Conservation (phyloP, 1,140 invertebrate genomes). For the Cephus cinctus region DNA sequence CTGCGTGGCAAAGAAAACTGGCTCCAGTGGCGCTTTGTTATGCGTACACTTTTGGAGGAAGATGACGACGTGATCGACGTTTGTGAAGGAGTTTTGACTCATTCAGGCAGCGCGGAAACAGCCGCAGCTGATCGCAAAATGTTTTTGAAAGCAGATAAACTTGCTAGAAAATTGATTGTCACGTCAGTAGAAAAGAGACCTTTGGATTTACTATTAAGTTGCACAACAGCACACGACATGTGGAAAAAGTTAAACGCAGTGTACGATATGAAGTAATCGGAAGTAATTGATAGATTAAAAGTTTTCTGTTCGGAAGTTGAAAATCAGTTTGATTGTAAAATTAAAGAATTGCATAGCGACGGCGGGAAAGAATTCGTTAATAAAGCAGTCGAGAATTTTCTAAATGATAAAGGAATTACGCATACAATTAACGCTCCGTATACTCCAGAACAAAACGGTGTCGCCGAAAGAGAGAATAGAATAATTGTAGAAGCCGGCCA, state of each 20-base stretch:
- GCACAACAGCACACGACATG: slow-evolving; percentile 24
- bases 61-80: slow-evolving; percentile 4
- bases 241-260: slow-evolving; percentile 20
- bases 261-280: not conserved
- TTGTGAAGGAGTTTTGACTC: slow-evolving; percentile 7
- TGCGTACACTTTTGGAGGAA: slow-evolving; percentile 9
- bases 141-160: slow-evolving; percentile 16
- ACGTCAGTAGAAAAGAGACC: slow-evolving; percentile 22
- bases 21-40: slow-evolving; percentile 8
- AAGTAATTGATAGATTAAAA: not conserved
- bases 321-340: not conserved
- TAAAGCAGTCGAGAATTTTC: slow-evolving; percentile 7
- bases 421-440: slow-evolving; percentile 21
- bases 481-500: slow-evolving; percentile 39
- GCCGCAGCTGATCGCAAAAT: not conserved
- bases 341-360: slow-evolving; percentile 5
- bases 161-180: slow-evolving; percentile 25
- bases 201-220: slow-evolving; percentile 24
- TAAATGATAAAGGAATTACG: slow-evolving; percentile 16
- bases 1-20: slow-evolving; percentile 9
- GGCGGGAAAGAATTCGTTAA: slow-evolving; percentile 28
- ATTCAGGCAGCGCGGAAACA: no score
- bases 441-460: slow-evolving; percentile 29
- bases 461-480: slow-evolving; percentile 33
- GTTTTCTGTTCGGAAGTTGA: slow-evolving; percentile 3